Evolutionary conservation across 1,140 invertebrate species (phyloP), one percentile per base, ranked within the genome.

Genomic region (Drosophila arawakana): DNA sequence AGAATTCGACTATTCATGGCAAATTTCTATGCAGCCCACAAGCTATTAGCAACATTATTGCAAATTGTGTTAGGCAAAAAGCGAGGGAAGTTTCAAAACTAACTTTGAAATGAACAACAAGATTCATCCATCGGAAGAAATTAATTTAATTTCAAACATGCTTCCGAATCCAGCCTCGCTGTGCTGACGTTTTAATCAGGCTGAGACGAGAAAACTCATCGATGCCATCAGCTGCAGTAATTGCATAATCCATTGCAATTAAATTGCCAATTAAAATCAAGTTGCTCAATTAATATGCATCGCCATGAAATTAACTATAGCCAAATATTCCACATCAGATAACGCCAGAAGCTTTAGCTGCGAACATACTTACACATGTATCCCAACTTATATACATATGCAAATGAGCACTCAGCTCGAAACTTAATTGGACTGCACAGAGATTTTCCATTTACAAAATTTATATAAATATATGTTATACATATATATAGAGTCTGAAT

Each of bases 241-340:
- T 77, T 47, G 72, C 58, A 55, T 62, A 76, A 79, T 69, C 65
- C 78, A 78, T 61, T 69, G 52, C 37, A 73, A 78, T 63, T 71
- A 50, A 46, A 39, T 41, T 52, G 21, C 44, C 63, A 78, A 81
- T 81, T 82, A 63, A 67, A 55, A 60, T 21, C 34, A 39, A 41
- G 34, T 39, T 61, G 49, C 25, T 46, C 63, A 44, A 80, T 77
- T 65, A 37, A 74, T 72, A 76, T 61, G 69, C 69, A 77, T 52
- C 35, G 47, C 65, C 63, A 15, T 73, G 57, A 61, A 55, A 69
- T 61, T 44, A 73, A 68, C 65, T 41, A 10, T 18, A 41, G 39
- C 43, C 25, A 30, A 30, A 44, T 41, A 55, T 61, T 61, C 49
- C 18, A 30, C 25, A 30, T 30, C 25, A 30, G 25, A 30, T 30